Base-by-base conservation (phyloP, 2,797 vertebrate genomes). In the Galago senegalensis region DNA sequence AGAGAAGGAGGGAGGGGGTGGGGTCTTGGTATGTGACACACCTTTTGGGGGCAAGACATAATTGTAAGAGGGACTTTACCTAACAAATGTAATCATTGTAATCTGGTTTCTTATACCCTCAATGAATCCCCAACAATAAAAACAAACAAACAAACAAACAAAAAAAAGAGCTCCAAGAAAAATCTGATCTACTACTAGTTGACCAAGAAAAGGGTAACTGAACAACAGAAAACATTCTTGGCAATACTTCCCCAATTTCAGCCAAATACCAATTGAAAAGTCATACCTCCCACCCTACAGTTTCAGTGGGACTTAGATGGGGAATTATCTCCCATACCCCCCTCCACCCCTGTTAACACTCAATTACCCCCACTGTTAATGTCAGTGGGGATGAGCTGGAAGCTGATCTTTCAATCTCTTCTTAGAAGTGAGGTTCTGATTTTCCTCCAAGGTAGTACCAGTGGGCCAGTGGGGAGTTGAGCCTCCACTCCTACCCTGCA, bases 221-320 rank as follows among this genome's bases (percentile, higher is more conserved):
- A 93, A 49, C 13, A 87, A 63, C 7, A 87, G 27, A 94, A 94
- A 80, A 58, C 18, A 70, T 60, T 60, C 67, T 84, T 75, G 29
- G 75, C 65, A 92, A 80, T n/a, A 75, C n/a, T 20, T 58, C 8
- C 20, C n/a, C 29, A 75, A 65, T n/a, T 83, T 18, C 6, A 53
- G 23, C 18, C 40, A 92, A 91, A 75, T 3, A 58, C 37, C 60
- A 92, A 81, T 23, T 70, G 4, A 27, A 76, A 56, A 80, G n/a
- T 8, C 12, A 7, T 61, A 12, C 67, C 67, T 63, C 27, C 21
- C 25, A 46, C 18, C 20, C 29, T 81, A 76, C 2, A 58, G 58
- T 53, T 87, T 94, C 70, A 40, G 29, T 13, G 11, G 70, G 20
- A 27, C 23, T 56, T 14, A 40, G 13, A 3, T n/a, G 3, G 13